These are phyloP conservation scores for Sus cebifrons DNA, from an alignment of 2,797 vertebrate species.

Conservation along the genomic window DNA sequence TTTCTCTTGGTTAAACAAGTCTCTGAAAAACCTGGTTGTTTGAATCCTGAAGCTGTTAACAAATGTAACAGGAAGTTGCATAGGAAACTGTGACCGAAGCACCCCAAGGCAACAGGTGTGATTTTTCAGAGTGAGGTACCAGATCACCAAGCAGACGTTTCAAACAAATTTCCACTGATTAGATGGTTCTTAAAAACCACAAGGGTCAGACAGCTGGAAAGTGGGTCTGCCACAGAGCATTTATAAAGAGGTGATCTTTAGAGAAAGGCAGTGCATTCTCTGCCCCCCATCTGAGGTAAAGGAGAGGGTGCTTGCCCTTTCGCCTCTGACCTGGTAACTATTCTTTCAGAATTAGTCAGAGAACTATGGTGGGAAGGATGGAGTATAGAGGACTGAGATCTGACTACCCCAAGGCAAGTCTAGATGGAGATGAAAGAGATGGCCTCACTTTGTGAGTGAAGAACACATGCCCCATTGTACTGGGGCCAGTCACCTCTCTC, in stretches of 20 bases:
- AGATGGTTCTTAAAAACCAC: slow-evolving; percentile 61
- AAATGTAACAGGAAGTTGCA: slow-evolving; percentile 15
- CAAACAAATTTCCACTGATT: slow-evolving; percentile 67
- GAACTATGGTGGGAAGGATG: not conserved
- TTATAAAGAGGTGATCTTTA: slow-evolving; percentile 28
- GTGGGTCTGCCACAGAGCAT: not conserved
- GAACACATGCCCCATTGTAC: not conserved
- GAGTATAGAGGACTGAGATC: not conserved
- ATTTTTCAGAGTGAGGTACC: slow-evolving; percentile 49
- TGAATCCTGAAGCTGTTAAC: slow-evolving; percentile 53
- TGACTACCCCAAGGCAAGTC: slow-evolving; percentile 34
- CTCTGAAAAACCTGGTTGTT: slow-evolving; percentile 16
- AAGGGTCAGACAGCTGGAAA: slow-evolving; percentile 62
- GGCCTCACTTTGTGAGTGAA: not conserved
- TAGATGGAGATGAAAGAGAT: slow-evolving; percentile 42
- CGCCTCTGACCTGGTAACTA: not conserved
- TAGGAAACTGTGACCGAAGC: slow-evolving; percentile 52
- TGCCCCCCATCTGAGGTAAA: not conserved
- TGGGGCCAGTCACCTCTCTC: not conserved
- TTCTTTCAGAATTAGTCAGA: slow-evolving; percentile 5
- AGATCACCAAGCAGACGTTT: slow-evolving; percentile 32
- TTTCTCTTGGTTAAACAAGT: slow-evolving; percentile 27
- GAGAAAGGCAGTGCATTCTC: not conserved
- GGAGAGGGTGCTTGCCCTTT: not conserved
- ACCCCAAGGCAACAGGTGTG: not conserved